Conservation (phyloP, 2,888 invertebrate species). For the Melanophora roralis region DNA sequence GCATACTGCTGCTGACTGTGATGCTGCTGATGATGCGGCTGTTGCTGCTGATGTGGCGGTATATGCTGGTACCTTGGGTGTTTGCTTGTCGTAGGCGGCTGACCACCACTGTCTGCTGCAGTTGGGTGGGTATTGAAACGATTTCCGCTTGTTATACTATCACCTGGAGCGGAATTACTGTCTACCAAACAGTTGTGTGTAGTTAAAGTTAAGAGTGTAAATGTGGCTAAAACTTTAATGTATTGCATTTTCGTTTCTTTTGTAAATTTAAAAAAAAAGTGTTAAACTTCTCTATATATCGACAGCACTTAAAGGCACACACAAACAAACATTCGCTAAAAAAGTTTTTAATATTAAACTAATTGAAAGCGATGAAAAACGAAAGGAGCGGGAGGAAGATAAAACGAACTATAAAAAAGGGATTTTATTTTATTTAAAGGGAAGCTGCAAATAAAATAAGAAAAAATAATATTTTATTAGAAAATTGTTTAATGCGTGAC, state of each 20-base stretch:
- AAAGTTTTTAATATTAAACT: neutral
- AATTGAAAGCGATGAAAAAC: neutral
- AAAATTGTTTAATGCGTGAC: neutral
- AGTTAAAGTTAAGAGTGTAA: constrained; percentile 63
- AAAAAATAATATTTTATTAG: neutral
- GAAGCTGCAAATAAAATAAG: constrained; percentile 36
- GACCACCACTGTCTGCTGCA: constrained; percentile 49
- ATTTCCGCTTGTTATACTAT: constrained; percentile 65
- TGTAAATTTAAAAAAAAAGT: neutral
- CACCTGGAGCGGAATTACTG: constrained; percentile 68
- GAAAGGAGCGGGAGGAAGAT: neutral
- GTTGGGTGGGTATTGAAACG: constrained; percentile 62
- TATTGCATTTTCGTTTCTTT: constrained; percentile 28
- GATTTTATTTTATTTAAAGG: neutral
- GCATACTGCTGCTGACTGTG: constrained; percentile 52
- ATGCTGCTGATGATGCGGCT: constrained; percentile 48
- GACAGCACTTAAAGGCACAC: constrained; percentile 54
- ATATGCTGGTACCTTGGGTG: constrained; percentile 51
- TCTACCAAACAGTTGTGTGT: constrained; percentile 66
- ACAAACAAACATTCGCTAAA: constrained; percentile 33
- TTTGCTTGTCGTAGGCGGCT: constrained; percentile 40
- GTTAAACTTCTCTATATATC: neutral
- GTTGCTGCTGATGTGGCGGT: constrained; percentile 65
- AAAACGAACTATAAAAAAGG: constrained; percentile 9
- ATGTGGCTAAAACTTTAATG: constrained; percentile 52